Evolutionary conservation across 2,797 vertebrate species (phyloP), one percentile per base, ranked within the genome.

Genomic region (Typhlichthys eigenmanni): DNA sequence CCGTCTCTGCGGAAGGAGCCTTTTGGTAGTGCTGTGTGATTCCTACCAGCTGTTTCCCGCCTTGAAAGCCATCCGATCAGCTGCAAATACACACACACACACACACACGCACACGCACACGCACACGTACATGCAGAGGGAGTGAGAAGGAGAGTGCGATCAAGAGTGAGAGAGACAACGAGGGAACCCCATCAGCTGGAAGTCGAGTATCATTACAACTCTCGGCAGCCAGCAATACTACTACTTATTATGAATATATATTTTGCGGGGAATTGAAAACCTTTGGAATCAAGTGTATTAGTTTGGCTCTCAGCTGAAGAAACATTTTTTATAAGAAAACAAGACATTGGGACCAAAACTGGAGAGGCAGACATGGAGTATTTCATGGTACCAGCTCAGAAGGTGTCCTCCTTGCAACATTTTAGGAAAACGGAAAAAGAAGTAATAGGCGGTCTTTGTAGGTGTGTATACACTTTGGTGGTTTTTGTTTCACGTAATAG

Each of bases 1-100:
- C 86, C 81, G 83, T 91, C 89, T 93, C 89, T 90, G 91, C 93
- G 92, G 93, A 94, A 93, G 93, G 89, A 93, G 89, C 90, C 85
- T 88, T 89, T 89, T 75, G 91, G 91, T 92, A 88, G 93, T 90
- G 94, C 92, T 93, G 93, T 92, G 92, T 89, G 91, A 92, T 94
- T 95, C 93, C 93, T 91, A 95, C 95, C 96, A 98, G 96, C 96
- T 98, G 96, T 97, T 98, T 98, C 96, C 96, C 96, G 96, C 96
- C 95, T 95, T 95, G 95, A 94, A 94, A 94, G 93, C 93, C 93
- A 95, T 93, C 91, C 92, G 92, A 95, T 94, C 95, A 95, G 95
- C 93, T 95, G 94, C 94, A 86, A 87, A 86, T 87, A 89, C 73
- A 86, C 84, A 89, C 86, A 83, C 87, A 81, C 90, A 91, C 89